phyloP scores from a whole-genome alignment of 2,888 invertebrate species.

The Elmis aenea region DNA sequence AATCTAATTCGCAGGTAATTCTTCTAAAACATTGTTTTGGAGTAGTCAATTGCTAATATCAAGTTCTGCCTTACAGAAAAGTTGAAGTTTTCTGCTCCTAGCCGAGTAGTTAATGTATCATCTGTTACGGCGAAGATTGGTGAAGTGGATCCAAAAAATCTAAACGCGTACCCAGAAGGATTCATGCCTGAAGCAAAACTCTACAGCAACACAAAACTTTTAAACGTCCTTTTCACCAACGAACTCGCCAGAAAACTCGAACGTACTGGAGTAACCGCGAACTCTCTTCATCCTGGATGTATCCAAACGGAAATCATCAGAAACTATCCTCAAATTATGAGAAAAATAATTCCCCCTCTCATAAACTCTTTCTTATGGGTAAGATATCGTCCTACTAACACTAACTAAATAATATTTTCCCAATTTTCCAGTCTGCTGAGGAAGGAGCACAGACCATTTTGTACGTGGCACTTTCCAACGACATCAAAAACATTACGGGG shows the following conservation, averaged over 20 bases:
- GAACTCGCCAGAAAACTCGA: conserved; percentile 38
- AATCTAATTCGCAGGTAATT: no score
- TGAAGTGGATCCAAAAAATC: conserved; percentile 20
- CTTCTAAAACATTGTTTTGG: no score
- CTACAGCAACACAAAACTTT: conserved; percentile 41
- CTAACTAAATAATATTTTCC: no score
- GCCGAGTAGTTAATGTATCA: conserved; percentile 34
- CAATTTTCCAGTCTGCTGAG: conserved; percentile 66
- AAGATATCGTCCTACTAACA: no score
- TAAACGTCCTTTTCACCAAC: conserved; percentile 39
- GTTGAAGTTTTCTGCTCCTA: conserved; percentile 39
- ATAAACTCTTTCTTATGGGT: no score
- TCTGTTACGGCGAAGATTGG: conserved; percentile 23
- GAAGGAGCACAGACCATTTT: conserved; percentile 79
- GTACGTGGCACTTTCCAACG: conserved; percentile 70
- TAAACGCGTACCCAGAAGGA: conserved; percentile 16
- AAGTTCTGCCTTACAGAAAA: no score
- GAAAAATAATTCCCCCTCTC: no score
- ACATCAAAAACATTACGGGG: conserved; percentile 62
- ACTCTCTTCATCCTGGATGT: conserved; percentile 42
- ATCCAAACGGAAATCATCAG: conserved; percentile 27
- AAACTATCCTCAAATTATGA: no score
- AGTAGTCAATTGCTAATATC: no score
- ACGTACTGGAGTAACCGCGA: conserved; percentile 36
- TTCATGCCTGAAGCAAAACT: conserved; percentile 7